Evolutionary conservation across 2,113 vertebrate genomes (phyloP).

Genomic region (Pseudorasbora parva): DNA sequence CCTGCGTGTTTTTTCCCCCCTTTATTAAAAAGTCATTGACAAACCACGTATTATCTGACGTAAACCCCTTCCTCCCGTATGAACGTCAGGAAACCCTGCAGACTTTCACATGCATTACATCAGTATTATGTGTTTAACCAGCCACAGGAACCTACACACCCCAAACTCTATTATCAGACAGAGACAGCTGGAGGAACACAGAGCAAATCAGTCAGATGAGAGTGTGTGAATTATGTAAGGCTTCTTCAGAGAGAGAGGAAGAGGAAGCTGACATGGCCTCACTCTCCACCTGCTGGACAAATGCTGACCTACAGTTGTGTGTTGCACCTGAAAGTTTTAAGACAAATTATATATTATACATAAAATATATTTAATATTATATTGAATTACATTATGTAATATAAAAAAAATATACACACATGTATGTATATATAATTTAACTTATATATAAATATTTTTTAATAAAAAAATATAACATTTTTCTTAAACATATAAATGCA

Average conservation of each 20-base stretch:
- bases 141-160: neutral
- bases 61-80: neutral
- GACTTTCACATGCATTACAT: neutral
- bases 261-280: neutral
- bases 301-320: neutral
- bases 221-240: neutral
- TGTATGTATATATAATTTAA: too few species aligned
- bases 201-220: neutral
- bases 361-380: neutral
- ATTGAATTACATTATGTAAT: neutral
- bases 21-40: neutral
- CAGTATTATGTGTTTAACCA: neutral
- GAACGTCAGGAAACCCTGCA: neutral
- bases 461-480: too few species aligned
- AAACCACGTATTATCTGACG: neutral
- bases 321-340: neutral
- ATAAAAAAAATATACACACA: too few species aligned
- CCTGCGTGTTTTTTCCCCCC: neutral
- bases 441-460: too few species aligned
- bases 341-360: neutral
- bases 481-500: too few species aligned
- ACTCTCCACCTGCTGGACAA: constrained; percentile 22
- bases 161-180: neutral
- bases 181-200: neutral
- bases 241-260: neutral